phyloP scores from a whole-genome alignment of 2,888 invertebrate genomes.

The Melieria omissa region DNA sequence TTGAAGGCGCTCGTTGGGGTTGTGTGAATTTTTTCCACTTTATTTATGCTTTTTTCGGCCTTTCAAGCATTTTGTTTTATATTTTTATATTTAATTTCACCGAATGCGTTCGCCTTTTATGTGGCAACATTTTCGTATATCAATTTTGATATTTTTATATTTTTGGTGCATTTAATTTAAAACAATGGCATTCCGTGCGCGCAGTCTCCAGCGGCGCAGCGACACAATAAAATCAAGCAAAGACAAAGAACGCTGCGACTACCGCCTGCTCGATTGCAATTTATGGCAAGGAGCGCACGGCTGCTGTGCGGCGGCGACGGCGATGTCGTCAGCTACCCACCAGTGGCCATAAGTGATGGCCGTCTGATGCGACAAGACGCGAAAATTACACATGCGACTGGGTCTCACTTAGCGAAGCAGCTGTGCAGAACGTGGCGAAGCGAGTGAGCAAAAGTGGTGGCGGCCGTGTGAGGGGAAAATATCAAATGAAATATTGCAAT shows the following conservation, averaged over 20 bases:
- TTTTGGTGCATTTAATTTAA: constrained; percentile 39
- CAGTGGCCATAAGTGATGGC: too few relatives aligned
- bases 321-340: background rate
- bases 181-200: constrained; percentile 39
- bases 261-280: constrained; percentile 32
- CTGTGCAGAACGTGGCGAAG: too few relatives aligned
- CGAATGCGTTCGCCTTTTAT: constrained; percentile 28
- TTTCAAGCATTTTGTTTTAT: background rate
- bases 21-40: constrained; percentile 22
- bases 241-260: constrained; percentile 32
- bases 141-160: constrained; percentile 30
- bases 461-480: background rate
- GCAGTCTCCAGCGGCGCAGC: constrained; percentile 39
- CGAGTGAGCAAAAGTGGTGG: constrained; percentile 8
- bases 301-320: background rate
- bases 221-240: constrained; percentile 34
- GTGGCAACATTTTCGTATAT: constrained; percentile 22
- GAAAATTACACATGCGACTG: too few relatives aligned
- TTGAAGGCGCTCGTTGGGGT: constrained; percentile 19
- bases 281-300: constrained; percentile 19
- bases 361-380: too few relatives aligned
- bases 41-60: background rate
- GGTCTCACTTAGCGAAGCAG: too few relatives aligned
- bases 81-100: background rate
- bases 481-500: too few relatives aligned